phyloP scores from a whole-genome alignment of 2,888 invertebrate species.

The Schizaphis graminum region DNA sequence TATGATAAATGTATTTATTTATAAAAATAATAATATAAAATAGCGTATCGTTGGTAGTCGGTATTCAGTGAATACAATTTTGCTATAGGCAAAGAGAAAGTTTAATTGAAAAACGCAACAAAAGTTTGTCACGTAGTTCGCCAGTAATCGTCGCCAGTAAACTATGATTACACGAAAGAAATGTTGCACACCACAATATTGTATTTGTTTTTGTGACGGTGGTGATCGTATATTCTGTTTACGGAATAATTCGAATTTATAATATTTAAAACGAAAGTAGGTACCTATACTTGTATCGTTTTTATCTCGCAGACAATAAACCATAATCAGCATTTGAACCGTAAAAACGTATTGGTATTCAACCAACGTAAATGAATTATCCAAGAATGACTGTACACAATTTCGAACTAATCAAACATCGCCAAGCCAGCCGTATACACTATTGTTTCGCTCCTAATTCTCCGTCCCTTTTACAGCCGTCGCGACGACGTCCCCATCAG shows the following conservation, averaged over 20 bases:
- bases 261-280: neutral
- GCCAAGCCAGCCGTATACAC: neutral
- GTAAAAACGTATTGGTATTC: neutral
- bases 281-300: neutral
- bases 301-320: conserved; percentile 5
- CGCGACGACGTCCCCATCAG: neutral
- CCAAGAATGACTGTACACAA: conserved; percentile 16
- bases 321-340: neutral
- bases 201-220: neutral
- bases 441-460: conserved; percentile 8
- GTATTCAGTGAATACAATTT: neutral
- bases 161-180: neutral
- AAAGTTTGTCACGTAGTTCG: neutral
- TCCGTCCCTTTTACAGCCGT: conserved; percentile 8
- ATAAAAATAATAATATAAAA: too few species aligned
- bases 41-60: neutral
- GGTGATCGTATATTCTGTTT: neutral
- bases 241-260: neutral
- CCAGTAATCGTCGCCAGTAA: neutral
- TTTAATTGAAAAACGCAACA: neutral
- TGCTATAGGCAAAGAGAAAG: neutral
- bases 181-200: neutral
- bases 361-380: conserved; percentile 17
- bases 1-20: too few species aligned
- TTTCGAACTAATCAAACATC: conserved; percentile 27